Evolutionary conservation across 2,797 vertebrate genomes (phyloP).

Genomic region (Philypnodon macrostomus): DNA sequence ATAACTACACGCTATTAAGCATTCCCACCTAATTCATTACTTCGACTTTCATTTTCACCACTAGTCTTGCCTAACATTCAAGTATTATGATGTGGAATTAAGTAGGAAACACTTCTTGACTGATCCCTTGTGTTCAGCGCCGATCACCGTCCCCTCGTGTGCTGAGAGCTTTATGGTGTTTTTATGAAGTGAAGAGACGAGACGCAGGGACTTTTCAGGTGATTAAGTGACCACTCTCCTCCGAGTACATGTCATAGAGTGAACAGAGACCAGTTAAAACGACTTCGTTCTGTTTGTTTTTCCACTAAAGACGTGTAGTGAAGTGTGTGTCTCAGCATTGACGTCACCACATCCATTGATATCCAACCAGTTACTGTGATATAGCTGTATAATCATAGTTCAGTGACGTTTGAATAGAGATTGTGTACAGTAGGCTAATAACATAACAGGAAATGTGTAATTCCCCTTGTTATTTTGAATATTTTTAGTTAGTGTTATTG

Average conservation of each 20-base stretch:
- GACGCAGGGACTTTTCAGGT: constrained; percentile 39
- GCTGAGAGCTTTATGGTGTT: constrained; percentile 55
- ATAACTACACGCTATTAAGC: too few species aligned
- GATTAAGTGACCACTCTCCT: constrained; percentile 48
- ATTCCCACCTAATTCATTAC: too few species aligned
- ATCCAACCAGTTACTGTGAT: constrained; percentile 13
- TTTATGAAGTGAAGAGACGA: constrained; percentile 42
- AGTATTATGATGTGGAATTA: too few species aligned
- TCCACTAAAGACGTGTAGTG: constrained; percentile 56
- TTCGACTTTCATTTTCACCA: too few species aligned
- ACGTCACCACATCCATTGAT: constrained; percentile 27
- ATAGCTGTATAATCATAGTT: constrained; percentile 13
- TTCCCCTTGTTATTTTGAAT: too few species aligned
- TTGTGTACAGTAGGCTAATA: background rate
- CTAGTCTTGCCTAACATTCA: too few species aligned
- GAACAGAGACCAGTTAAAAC: constrained; percentile 52
- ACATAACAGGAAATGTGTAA: background rate
- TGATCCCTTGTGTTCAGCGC: constrained; percentile 23
- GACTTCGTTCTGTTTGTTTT: constrained; percentile 70
- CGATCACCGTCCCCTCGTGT: constrained; percentile 14
- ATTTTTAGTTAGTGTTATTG: too few species aligned
- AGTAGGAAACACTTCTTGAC: constrained; percentile 1
- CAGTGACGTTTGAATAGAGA: background rate
- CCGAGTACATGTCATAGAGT: constrained; percentile 46
- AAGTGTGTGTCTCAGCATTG: constrained; percentile 27